Evolutionary conservation across 2,888 invertebrate genomes (phyloP), one percentile per base, ranked within the genome.

Genomic region (Cephalotes varians): DNA sequence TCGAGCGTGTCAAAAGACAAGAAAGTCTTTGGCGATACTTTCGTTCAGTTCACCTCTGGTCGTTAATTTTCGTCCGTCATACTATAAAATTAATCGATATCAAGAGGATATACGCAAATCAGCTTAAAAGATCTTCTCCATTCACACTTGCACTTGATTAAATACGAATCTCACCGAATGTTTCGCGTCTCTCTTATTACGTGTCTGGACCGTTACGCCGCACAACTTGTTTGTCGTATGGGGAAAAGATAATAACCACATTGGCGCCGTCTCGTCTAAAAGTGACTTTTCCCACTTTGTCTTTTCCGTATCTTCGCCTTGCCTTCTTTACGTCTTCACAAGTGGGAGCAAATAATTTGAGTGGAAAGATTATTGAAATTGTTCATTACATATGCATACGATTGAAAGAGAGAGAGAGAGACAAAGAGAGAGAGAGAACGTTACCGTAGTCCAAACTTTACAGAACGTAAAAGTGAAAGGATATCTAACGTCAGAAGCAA

Each of bases 221-320:
- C 56, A 56, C 72, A 67, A 67, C 76, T 76, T 76, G 76, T 69
- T 76, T 76, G 76, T 69, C 51, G 34, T 67, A 67, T 37, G 71
- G 37, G 76, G 18, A 34, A 73, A 40, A 40, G 31, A 47, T 65
- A 67, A 77, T 71, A 76, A 62, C 44, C 31, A n/a, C n/a, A 54
- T 31, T 47, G 86, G 83, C 86, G 86, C 83, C 86, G 80, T 83
- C 72, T 83, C 49, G 72, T 80, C 76, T 64, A 86, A 86, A 37
- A 21, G 5, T 21, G 21, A 79, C 60, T 73, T 76, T 71, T 71
- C n/a, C 72, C 40, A 5, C 21, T 79, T 40, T 40, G 44, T 80
- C 58, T 73, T 44, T 60, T 76, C 69, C 64, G 47, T 62, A 60
- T 72, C 34, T 58, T 54, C 85, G 85, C 86, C 85, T 85, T 21